phyloP scores from a whole-genome alignment of 2,113 vertebrate species.

The Isurus oxyrinchus region DNA sequence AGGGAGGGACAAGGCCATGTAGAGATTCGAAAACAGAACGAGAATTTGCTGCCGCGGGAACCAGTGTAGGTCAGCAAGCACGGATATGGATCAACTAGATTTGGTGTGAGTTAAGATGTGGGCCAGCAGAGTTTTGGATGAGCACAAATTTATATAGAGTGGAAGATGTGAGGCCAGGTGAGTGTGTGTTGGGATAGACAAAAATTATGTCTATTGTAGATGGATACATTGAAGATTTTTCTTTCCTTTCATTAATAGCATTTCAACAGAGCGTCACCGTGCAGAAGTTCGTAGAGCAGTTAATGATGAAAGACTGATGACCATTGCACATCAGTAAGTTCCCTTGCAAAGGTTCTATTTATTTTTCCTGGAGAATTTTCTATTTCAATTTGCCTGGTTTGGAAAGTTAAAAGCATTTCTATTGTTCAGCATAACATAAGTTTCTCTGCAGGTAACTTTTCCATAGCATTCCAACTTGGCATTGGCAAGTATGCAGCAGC shows the following conservation, averaged over 20 bases:
- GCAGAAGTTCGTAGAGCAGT: constrained; percentile 95
- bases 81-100: not conserved
- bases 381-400: not conserved
- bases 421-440: too few relatives aligned
- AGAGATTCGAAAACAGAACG: not conserved
- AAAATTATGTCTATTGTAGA: not conserved
- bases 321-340: constrained; percentile 94
- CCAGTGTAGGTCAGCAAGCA: not conserved
- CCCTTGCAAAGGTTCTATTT: not conserved
- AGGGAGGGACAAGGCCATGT: not conserved
- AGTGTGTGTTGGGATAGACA: not conserved
- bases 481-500: too few relatives aligned
- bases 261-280: constrained; percentile 93
- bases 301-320: constrained; percentile 93
- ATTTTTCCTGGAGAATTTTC: not conserved
- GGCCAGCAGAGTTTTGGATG: not conserved
- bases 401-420: not conserved
- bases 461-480: not conserved
- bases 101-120: not conserved
- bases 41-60: not conserved
- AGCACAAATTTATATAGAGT: not conserved
- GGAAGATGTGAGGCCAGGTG: not conserved
- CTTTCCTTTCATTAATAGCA: constrained; percentile 58
- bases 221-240: constrained; percentile 17
- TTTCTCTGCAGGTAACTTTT: not conserved